Evolutionary conservation across 2,888 invertebrate species (phyloP).

Genomic region (Xestobium rufovillosum): DNA sequence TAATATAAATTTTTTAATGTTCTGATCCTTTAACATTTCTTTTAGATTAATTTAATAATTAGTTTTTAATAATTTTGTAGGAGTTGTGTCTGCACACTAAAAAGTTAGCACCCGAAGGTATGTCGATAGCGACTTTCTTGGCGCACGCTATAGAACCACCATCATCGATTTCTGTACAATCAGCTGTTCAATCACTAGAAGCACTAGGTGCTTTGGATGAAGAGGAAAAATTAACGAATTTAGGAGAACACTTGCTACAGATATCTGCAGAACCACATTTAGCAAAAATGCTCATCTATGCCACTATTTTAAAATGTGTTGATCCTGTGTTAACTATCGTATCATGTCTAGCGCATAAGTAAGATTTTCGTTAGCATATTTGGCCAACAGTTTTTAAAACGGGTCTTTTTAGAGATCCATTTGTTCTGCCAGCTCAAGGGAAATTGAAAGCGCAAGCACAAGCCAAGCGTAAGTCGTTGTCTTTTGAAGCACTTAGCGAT

Average conservation of each 20-base stretch:
- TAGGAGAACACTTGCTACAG: conserved; percentile 85
- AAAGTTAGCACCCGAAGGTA: conserved; percentile 66
- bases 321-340: conserved; percentile 90
- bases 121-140: conserved; percentile 76
- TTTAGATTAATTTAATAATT: neutral
- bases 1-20: conserved; percentile 5
- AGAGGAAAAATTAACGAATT: conserved; percentile 77
- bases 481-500: conserved; percentile 76
- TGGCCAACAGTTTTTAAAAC: too few relatives aligned
- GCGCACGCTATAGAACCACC: conserved; percentile 83
- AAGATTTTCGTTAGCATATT: conserved; percentile 28
- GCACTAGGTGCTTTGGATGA: conserved; percentile 79
- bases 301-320: conserved; percentile 83
- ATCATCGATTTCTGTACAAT: conserved; percentile 63
- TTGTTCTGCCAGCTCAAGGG: conserved; percentile 64
- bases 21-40: conserved; percentile 1
- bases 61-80: conserved; percentile 36
- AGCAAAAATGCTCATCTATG: conserved; percentile 86
- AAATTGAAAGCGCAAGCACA: conserved; percentile 55
- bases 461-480: conserved; percentile 59
- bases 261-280: conserved; percentile 86
- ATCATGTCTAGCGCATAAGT: conserved; percentile 72
- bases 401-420: conserved; percentile 58
- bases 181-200: conserved; percentile 63
- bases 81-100: conserved; percentile 86